Evolutionary conservation across 2,113 vertebrate species (phyloP).

Genomic region (Gallinago paraguaiae): DNA sequence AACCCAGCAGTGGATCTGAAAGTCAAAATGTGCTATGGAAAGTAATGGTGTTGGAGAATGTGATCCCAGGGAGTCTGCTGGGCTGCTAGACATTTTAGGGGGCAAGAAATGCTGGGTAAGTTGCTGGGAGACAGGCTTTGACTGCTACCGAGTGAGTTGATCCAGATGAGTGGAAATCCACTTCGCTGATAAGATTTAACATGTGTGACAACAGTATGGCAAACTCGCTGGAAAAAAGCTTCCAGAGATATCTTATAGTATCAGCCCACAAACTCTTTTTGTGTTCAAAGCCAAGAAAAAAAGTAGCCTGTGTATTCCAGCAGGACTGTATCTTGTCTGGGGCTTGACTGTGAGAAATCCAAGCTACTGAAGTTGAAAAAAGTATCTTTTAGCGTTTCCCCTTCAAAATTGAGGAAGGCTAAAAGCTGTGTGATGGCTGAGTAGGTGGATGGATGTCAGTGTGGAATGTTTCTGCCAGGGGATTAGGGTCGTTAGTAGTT

Average conservation of each 20-base stretch:
- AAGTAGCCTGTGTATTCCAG: not conserved
- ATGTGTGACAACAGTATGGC: not conserved
- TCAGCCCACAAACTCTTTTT: not conserved
- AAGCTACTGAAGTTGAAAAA: not conserved
- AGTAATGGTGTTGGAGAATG: not conserved
- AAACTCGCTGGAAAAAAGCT: not conserved
- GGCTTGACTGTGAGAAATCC: not conserved
- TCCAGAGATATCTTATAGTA: not conserved
- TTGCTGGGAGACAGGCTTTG: not conserved
- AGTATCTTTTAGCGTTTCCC: not conserved
- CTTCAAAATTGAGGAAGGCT: not conserved
- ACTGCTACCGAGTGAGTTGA: not conserved
- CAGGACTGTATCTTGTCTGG: not conserved
- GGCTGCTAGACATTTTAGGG: not conserved
- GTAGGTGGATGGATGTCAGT: not conserved
- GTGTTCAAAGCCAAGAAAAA: not conserved
- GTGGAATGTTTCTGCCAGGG: not conserved
- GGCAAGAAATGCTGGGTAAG: not conserved
- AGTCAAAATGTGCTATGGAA: not conserved
- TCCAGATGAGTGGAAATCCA: conserved; percentile 36
- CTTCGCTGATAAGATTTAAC: conserved; percentile 17
- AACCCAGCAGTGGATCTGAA: not conserved
- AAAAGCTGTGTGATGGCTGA: not conserved
- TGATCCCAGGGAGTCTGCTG: not conserved
- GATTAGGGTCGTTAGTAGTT: not conserved